Evolutionary conservation across 2,888 invertebrate genomes (phyloP).

Genomic region (Dicycla oo): DNA sequence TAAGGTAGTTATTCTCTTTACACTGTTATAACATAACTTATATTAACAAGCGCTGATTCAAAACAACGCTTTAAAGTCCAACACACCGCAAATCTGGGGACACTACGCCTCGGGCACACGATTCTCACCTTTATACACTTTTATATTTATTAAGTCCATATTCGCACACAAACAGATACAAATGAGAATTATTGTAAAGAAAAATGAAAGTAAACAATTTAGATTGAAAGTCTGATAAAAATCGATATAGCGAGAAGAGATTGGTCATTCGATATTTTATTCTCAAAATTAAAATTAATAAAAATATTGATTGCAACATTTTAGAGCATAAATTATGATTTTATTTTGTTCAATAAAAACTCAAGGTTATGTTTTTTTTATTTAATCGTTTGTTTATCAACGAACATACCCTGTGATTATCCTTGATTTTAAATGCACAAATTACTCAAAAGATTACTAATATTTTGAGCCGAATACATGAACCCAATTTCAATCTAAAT

Average conservation of each 20-base stretch:
- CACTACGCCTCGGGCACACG: conserved; percentile 32
- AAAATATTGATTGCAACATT: conserved; percentile 16
- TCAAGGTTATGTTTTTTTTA: conserved; percentile 17
- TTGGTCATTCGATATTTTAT: conserved; percentile 52
- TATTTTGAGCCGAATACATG: conserved; percentile 1
- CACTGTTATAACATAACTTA: conserved; percentile 27
- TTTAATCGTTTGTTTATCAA: conserved; percentile 18
- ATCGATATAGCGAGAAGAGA: conserved; percentile 30
- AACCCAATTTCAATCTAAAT: conserved; percentile 5
- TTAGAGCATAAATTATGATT: conserved; percentile 18
- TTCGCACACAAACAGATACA: conserved; percentile 38
- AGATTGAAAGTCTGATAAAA: conserved; percentile 24
- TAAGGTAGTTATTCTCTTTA: conserved; percentile 10
- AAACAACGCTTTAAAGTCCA: conserved; percentile 41
- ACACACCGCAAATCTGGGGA: conserved; percentile 5
- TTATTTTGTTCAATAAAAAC: conserved; percentile 37
- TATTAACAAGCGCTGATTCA: conserved; percentile 32
- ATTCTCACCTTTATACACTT: conserved; percentile 41
- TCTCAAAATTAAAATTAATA: conserved; percentile 15
- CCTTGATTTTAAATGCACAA: conserved; percentile 52
- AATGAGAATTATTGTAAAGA: conserved; percentile 46
- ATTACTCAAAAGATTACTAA: conserved; percentile 17
- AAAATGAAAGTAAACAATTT: conserved; percentile 6
- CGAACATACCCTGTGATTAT: conserved; percentile 52
- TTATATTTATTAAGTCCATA: conserved; percentile 33